phyloP scores from a whole-genome alignment of 2,888 invertebrate genomes.

The Dynastes hyllus region DNA sequence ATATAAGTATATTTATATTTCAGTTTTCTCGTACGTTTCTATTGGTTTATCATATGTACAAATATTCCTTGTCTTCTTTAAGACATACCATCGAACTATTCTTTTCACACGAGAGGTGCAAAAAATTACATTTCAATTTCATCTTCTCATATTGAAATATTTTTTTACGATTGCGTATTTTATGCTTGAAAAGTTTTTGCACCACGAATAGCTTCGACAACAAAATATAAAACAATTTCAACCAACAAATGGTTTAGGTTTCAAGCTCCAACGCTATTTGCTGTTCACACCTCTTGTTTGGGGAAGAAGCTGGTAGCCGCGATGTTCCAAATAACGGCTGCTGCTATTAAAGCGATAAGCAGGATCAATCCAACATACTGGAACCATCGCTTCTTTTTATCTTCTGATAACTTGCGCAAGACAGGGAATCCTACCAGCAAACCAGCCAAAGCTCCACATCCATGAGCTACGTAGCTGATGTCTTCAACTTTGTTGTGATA shows the following conservation, averaged over 20 bases:
- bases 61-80: no score
- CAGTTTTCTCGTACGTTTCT: neutral
- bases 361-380: slow-evolving; percentile 23
- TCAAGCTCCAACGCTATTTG: neutral
- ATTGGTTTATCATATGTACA: no score
- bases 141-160: no score
- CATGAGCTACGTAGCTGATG: slow-evolving; percentile 95
- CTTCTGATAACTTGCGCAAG: slow-evolving; percentile 23
- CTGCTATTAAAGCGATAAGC: slow-evolving; percentile 62
- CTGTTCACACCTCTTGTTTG: slow-evolving; percentile 47
- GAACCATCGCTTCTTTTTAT: slow-evolving; percentile 34
- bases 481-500: slow-evolving; percentile 83
- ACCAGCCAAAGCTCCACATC: slow-evolving; percentile 93
- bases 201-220: no score
- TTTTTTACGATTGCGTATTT: no score
- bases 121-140: no score
- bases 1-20: neutral
- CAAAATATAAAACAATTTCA: neutral
- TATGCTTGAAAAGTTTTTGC: no score
- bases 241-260: neutral
- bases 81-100: no score
- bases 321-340: slow-evolving; percentile 74
- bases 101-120: no score
- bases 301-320: slow-evolving; percentile 68
- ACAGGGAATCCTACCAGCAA: slow-evolving; percentile 74